Evolutionary conservation across 2,113 vertebrate species (phyloP).

Genomic region (Hyaena hyaena): DNA sequence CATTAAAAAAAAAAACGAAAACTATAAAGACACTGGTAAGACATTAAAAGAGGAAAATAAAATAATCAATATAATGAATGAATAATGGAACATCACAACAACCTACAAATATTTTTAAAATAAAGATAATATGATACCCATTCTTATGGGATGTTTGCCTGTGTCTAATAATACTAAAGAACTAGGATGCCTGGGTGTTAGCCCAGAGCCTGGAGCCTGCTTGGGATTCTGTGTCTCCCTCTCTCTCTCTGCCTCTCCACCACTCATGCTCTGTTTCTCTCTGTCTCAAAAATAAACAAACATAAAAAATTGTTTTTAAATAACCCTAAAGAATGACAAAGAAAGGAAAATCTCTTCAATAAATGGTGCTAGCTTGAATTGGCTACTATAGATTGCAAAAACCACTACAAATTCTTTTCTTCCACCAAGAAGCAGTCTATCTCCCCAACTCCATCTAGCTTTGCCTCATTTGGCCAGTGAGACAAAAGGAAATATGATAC

Average conservation of each 20-base stretch:
- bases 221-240: too few relatives aligned
- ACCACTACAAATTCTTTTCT: neutral
- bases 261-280: too few relatives aligned
- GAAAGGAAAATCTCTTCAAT: neutral
- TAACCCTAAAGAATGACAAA: neutral
- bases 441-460: too few relatives aligned
- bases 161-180: neutral
- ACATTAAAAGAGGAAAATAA: neutral
- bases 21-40: neutral
- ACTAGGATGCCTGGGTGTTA: too few relatives aligned
- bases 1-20: too few relatives aligned
- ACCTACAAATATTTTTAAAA: neutral
- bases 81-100: neutral
- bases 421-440: neutral
- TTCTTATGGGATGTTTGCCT: neutral
- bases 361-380: neutral
- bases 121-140: neutral
- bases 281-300: too few relatives aligned
- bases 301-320: too few relatives aligned
- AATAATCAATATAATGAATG: neutral
- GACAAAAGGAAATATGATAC: neutral
- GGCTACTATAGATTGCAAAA: neutral
- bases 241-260: too few relatives aligned
- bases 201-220: too few relatives aligned
- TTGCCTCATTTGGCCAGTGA: neutral